Evolutionary conservation across 1,140 invertebrate species (phyloP), one percentile per base, ranked within the genome.

Genomic region (Drosophila arawakana): DNA sequence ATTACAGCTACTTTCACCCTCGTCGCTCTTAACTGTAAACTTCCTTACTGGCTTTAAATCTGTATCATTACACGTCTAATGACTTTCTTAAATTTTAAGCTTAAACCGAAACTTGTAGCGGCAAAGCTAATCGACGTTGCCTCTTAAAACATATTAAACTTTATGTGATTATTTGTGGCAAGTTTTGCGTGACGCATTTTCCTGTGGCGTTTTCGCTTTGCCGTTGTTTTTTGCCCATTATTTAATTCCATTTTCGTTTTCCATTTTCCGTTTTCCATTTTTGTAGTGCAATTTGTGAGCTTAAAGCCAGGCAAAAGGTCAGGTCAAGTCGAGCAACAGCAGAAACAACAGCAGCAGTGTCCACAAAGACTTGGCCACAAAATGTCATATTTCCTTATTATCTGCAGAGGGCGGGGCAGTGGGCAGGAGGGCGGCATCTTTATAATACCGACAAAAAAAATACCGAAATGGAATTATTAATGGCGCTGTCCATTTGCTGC

Each of bases 351-450:
- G 34, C 49, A 25, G 34, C 70, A 49, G 54, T 66, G 44, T 46
- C 61, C 61, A 66, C 47, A 50, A 37, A 41, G 43, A 35, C 58
- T 43, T 54, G 54, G 44, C 44, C 63, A 74, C 62, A 85, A 79
- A 84, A 55, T 54, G 67, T 88, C 84, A 88, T 89, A 88, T 84
- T 88, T 88, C 60, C 84, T 88, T 83, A 88, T 88, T 88, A 89
- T 88, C 84, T 89, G 10, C 3, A 50, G 47, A 3, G 21, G 21
- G 1, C 5, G 25, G 11, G n/a, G 49, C 18, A 21, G 11, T 30
- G 49, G 7, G 9, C 11, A 3, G 7, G 3, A 13, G 30, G 50
- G 13, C 2, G 34, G 30, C 73, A 69, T 65, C 54, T 55, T 54
- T 46, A 60, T 80, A 85, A 75, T 78, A 63, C 66, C 44, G 46